Evolutionary conservation across 2,113 vertebrate species (phyloP), one percentile per base, ranked within the genome.

Genomic region (Pelusios castaneus): DNA sequence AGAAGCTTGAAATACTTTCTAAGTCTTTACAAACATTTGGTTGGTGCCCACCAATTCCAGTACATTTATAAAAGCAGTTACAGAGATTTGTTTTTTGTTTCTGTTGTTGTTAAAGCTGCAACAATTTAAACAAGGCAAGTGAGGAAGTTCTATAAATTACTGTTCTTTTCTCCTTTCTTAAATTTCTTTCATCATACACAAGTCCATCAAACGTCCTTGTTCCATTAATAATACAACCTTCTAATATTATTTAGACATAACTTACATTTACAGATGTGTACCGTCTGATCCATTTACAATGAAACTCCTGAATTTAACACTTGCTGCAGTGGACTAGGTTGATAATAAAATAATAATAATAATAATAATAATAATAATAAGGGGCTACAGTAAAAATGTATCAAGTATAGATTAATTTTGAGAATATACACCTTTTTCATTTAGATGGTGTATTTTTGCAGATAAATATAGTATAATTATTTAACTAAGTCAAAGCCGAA

Each of bases 21-120:
- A 85, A 79, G 77, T 90, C 82, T 85, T 91, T 94, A 92, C 76
- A 19, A 79, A 95, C 55, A 77, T 93, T 82, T 89, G 93, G 86
- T 92, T 92, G 95, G 88, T 0, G 94, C 96, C 96, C 96, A 97
- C 91, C 93, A 96, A 91, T 86, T 96, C 92, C 76, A 95, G 91
- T 85, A 92, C 29, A 95, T 88, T 94, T 92, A 89, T 4, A 95
- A 97, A 94, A 92, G 96, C 94, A 88, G 70, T 94, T 92, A 94
- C 95, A 95, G 88, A 97, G 94, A 96, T 91, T 82, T 85, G 95
- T 96, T 47, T 6, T 47, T 47, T 47, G 47, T 47, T 47, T 47
- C 7, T 47, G n/a, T 47, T 89, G 89, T 82, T 96, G 88, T 97
- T 96, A 93, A 95, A 96, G 94, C 93, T 96, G 95, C 90, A 96